phyloP scores from a whole-genome alignment of 92 coral and sea anemone genomes.

The Epizoanthus ramosus region DNA sequence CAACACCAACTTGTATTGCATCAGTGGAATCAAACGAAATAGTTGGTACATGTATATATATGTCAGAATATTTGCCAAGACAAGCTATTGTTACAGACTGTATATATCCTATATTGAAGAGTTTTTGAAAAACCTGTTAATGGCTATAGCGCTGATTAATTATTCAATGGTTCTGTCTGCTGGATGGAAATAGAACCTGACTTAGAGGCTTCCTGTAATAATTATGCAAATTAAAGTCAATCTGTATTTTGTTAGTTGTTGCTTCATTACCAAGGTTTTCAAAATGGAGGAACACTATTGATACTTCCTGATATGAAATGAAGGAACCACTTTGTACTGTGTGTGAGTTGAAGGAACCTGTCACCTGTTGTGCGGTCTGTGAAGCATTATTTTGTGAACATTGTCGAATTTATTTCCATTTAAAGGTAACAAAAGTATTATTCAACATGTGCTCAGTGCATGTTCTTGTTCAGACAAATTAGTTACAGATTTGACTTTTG shows the following conservation, averaged over 20 bases:
- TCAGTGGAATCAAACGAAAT: no score
- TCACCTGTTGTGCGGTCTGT: constrained; percentile 89
- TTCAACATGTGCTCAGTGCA: not conserved
- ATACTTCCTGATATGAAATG: constrained; percentile 46
- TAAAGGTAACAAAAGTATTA: constrained; percentile 57
- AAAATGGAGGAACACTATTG: not conserved
- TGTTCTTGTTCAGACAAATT: no score
- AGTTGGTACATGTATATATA: no score
- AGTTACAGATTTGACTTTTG: no score
- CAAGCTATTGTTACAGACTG: no score
- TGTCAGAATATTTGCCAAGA: no score
- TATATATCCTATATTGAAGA: not conserved
- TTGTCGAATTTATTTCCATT: constrained; percentile 66
- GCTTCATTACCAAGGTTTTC: constrained; percentile 2
- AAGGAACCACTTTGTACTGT: constrained; percentile 85
- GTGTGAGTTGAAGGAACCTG: constrained; percentile 84
- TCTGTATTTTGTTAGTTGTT: not conserved
- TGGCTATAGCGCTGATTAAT: not conserved
- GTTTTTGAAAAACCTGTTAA: not conserved
- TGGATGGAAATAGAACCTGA: constrained; percentile 4
- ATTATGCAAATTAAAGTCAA: constrained; percentile 30
- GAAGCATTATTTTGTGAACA: constrained; percentile 85
- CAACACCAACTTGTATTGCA: no score
- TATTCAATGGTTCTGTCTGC: constrained; percentile 32
- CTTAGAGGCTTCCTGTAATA: not conserved